phyloP scores from a whole-genome alignment of 2,888 invertebrate species.

The Acleris holmiana region DNA sequence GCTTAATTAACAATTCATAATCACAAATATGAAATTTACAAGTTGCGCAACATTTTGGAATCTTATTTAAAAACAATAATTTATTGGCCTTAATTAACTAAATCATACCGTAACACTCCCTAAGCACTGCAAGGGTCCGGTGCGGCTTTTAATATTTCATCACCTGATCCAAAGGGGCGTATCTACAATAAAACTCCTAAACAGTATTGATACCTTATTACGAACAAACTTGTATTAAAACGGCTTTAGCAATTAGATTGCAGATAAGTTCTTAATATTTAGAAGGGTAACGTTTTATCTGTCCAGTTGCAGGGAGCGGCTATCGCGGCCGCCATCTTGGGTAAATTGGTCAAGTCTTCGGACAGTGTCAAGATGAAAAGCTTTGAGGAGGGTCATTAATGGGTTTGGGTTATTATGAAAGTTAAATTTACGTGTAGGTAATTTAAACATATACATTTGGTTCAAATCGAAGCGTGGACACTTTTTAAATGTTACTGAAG shows the following conservation, averaged over 20 bases:
- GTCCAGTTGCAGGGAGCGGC: constrained; percentile 66
- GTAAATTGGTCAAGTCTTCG: constrained; percentile 66
- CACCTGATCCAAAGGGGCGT: too few relatives aligned
- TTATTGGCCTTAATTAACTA: constrained; percentile 31
- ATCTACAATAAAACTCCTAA: too few relatives aligned
- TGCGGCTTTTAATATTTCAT: constrained; percentile 59
- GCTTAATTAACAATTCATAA: too few relatives aligned
- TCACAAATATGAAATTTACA: too few relatives aligned
- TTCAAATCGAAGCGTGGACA: too few relatives aligned
- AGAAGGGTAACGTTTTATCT: constrained; percentile 56
- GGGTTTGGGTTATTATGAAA: constrained; percentile 57
- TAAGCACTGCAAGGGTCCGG: constrained; percentile 49
- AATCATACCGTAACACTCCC: constrained; percentile 39
- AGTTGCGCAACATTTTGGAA: not conserved
- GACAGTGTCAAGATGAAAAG: constrained; percentile 75
- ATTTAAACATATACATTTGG: not conserved
- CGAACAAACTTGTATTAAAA: too few relatives aligned
- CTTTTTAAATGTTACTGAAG: too few relatives aligned
- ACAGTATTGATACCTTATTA: too few relatives aligned
- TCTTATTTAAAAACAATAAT: constrained; percentile 17
- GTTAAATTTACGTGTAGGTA: constrained; percentile 14
- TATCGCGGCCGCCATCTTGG: constrained; percentile 76
- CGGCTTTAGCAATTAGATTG: too few relatives aligned
- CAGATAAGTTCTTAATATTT: too few relatives aligned
- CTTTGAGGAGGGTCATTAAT: constrained; percentile 78